Evolutionary conservation across 2,113 vertebrate genomes (phyloP).

Genomic region (Regulus satrapa): DNA sequence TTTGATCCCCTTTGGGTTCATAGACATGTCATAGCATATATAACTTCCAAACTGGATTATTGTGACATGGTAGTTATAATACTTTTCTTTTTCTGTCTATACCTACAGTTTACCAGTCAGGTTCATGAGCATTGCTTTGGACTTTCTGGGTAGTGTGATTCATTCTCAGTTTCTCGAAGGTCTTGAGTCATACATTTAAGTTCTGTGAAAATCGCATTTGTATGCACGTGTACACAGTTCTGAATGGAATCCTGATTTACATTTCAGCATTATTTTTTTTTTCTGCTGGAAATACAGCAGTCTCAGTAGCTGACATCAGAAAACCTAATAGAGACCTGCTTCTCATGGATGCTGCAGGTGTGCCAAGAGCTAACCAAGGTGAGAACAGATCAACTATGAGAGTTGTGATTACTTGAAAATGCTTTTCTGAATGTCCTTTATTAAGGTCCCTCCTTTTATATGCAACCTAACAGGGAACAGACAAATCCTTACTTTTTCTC

Average conservation of each 20-base stretch:
- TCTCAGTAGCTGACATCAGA: not conserved
- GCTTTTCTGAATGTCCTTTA: not conserved
- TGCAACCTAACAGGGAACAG: not conserved
- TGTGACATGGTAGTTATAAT: not conserved
- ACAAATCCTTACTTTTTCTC: not conserved
- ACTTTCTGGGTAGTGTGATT: not conserved
- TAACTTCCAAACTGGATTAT: not conserved
- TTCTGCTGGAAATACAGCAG: not conserved
- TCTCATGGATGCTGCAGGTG: not conserved
- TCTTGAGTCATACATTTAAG: not conserved
- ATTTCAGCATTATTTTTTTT: not conserved
- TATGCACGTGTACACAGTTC: not conserved
- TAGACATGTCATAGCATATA: not conserved
- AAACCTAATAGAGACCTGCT: not conserved
- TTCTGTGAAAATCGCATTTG: not conserved
- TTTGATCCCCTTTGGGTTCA: not conserved
- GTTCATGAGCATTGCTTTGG: not conserved
- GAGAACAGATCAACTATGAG: not conserved
- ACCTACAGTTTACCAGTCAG: not conserved
- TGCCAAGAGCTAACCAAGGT: not conserved
- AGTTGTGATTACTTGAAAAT: not conserved
- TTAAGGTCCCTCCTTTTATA: not conserved
- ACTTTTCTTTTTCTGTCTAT: not conserved
- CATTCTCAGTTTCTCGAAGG: not conserved
- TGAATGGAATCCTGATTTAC: not conserved